Evolutionary conservation across 2,797 vertebrate species (phyloP).

Genomic region (Muraenolepis orangiensis): DNA sequence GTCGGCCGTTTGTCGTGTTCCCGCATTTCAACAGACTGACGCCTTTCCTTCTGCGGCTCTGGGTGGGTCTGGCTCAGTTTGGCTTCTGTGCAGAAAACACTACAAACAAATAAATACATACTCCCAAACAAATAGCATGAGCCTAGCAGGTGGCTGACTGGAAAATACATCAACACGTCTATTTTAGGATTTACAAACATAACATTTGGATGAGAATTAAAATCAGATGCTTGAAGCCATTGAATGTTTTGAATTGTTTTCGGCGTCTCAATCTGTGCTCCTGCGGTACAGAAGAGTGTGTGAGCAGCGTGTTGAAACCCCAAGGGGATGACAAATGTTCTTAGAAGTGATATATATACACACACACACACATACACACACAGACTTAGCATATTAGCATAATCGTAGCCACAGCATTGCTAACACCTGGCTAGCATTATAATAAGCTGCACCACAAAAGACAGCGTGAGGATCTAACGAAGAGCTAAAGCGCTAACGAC

Average conservation of each 20-base stretch:
- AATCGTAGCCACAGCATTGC: not conserved
- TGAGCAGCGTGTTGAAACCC: not conserved
- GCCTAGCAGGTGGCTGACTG: slow-evolving; percentile 20
- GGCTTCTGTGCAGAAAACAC: slow-evolving; percentile 15
- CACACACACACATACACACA: not conserved
- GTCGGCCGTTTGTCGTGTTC: slow-evolving; percentile 3
- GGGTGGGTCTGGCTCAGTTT: no score
- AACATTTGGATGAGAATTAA: slow-evolving; percentile 14
- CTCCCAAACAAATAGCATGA: slow-evolving; percentile 28
- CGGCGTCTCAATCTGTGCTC: not conserved
- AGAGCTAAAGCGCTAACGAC: not conserved
- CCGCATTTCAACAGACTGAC: slow-evolving; percentile 25
- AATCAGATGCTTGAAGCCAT: slow-evolving; percentile 5
- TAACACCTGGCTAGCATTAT: not conserved
- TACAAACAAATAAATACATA: slow-evolving; percentile 35
- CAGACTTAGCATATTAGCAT: not conserved
- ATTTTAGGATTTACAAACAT: slow-evolving; percentile 9
- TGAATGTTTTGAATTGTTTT: not conserved
- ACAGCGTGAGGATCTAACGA: not conserved
- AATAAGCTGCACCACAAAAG: not conserved
- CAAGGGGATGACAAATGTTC: not conserved
- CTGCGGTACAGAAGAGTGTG: no score
- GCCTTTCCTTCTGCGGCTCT: slow-evolving; percentile 31
- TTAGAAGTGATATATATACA: not conserved
- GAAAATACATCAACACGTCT: slow-evolving; percentile 23